Evolutionary conservation across 2,888 invertebrate genomes (phyloP), one percentile per base, ranked within the genome.

Genomic region (Drosophila formosana): DNA sequence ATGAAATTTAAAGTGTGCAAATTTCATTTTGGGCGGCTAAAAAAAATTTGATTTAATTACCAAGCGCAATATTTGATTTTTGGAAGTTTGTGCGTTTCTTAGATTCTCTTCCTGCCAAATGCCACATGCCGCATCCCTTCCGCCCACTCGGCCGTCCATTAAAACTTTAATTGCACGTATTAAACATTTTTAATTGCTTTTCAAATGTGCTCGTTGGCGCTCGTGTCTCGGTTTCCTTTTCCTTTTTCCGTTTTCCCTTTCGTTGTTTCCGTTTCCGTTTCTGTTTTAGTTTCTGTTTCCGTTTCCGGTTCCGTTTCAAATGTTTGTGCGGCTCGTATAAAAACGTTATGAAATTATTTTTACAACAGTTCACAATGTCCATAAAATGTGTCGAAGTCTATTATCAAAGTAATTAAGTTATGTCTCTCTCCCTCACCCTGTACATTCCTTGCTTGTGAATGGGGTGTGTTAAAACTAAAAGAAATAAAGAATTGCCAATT

Each of bases 101-200:
- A 37, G 39, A 41, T 28, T 23, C 32, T 8, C 11, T 2, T 34
- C 25, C 0, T 8, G 11, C 8, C 46, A 11, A 25, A 43, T 34
- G 9, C 13, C 37, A 4, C 41, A 7, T 13, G n/a, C 56, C n/a
- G 1, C 45, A 32, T 25, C n/a, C 37, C n/a, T 1, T n/a, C 1
- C 18, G 18, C 18, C 18, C 68, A 49, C 51, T 62, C 50, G 66
- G 62, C 51, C 65, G 66, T 69, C 82, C 80, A 82, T 84, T 82
- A 77, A 67, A 70, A 78, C 75, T 85, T 82, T 85, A 85, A 83
- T 83, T 83, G 78, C 70, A 64, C 67, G 78, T 81, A 79, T 80
- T 82, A 75, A 71, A 84, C 70, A 72, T 71, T 72, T 72, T 68
- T 81, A 71, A 75, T 72, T 77, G 72, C 76, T 68, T 73, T 78